Evolutionary conservation across 2,113 vertebrate genomes (phyloP).

Genomic region (Uropsilus gracilis): DNA sequence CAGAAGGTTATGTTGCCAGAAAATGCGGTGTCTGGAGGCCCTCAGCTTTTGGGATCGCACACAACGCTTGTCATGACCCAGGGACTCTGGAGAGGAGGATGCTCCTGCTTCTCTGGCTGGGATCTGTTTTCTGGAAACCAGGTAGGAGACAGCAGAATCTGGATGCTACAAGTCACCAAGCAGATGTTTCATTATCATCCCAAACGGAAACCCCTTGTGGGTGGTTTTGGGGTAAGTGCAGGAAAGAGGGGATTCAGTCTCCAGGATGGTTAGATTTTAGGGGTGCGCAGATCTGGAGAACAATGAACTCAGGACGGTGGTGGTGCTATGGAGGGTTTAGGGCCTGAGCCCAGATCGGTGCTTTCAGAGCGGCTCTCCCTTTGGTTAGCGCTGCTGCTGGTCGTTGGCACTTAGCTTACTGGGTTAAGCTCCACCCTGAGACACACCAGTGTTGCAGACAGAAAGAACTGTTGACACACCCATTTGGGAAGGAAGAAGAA

Average conservation of each 20-base stretch:
- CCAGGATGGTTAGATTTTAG: not conserved
- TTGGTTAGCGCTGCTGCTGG: too few species aligned
- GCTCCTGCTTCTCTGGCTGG: not conserved
- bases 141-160: not conserved
- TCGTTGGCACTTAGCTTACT: too few species aligned
- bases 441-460: not conserved
- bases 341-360: not conserved
- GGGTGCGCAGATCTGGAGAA: not conserved
- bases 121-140: constrained; percentile 32
- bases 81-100: not conserved
- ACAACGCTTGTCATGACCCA: not conserved
- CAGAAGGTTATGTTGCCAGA: constrained; percentile 71
- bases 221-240: not conserved
- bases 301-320: not conserved
- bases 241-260: not conserved
- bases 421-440: not conserved
- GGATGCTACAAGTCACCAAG: not conserved
- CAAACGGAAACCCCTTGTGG: not conserved
- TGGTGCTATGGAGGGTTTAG: not conserved
- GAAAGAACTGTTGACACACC: not conserved
- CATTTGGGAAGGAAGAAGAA: constrained; percentile 43
- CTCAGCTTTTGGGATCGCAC: constrained; percentile 37
- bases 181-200: not conserved
- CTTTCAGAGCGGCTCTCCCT: not conserved
- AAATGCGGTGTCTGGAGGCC: constrained; percentile 59